phyloP scores from a whole-genome alignment of 2,113 vertebrate genomes.

The Xenus cinereus region DNA sequence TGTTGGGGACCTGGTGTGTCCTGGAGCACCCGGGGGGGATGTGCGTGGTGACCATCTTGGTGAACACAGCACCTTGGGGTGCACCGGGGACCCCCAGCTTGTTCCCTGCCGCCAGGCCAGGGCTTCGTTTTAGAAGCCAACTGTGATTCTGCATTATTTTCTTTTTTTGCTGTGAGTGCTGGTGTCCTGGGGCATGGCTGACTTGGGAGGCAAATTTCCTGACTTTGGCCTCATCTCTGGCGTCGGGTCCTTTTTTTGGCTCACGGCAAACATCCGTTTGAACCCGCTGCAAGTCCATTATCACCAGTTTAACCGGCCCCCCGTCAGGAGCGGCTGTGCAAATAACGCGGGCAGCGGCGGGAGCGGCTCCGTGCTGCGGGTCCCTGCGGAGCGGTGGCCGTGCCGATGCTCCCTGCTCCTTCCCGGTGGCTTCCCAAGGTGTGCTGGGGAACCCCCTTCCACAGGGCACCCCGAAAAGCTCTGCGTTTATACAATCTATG shows the following conservation, averaged over 20 bases:
- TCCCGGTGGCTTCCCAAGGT: neutral
- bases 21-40: accelerated
- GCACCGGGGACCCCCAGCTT: accelerated
- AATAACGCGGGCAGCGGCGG: neutral
- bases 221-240: neutral
- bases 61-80: neutral
- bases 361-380: neutral
- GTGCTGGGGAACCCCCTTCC: neutral
- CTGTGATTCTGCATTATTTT: no score
- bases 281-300: neutral
- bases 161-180: accelerated
- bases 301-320: neutral
- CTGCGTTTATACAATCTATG: neutral
- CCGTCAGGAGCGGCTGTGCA: neutral
- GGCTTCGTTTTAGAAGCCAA: neutral
- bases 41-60: neutral
- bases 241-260: neutral
- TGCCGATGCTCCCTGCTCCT: neutral
- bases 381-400: neutral
- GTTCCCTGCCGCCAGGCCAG: neutral
- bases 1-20: accelerated
- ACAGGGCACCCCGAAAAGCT: neutral
- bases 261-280: neutral
- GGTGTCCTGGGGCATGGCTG: neutral
- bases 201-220: neutral